Evolutionary conservation across 2,797 vertebrate genomes (phyloP), one percentile per base, ranked within the genome.

Genomic region (Rhyacichthys aspro): DNA sequence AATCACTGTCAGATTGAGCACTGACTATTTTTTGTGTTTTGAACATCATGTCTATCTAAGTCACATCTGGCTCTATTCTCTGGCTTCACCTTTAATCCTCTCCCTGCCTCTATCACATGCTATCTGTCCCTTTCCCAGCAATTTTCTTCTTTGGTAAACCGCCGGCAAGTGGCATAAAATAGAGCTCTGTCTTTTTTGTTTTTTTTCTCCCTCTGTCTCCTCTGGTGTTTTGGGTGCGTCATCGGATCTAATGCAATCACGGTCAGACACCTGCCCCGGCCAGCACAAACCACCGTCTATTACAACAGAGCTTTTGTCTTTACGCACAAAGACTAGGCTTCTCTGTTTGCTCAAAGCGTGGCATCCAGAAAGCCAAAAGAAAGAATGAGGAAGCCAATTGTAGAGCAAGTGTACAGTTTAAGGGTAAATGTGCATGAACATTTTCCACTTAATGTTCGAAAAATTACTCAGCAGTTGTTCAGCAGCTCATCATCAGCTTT

Each of bases 241-340:
- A 83, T 70, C 72, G 14, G 46, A 19, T 69, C 60, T 79, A 75
- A 82, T 74, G 77, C 69, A 83, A 79, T 76, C 69, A 70, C 67
- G 45, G 17, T 60, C 36, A 7, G 18, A 52, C 79, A 78, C 77
- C 76, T 80, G 84, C 63, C 58, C 55, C 2, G 33, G 33, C 37
- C 59, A 59, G 69, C 16, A 16, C 68, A 60, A 77, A 70, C 43
- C 67, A 42, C 36, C 63, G 54, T 60, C 63, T 71, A 37, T 61
- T 49, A 83, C 70, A 69, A 78, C 62, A 59, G 49, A 34, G 62
- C 53, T 57, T 76, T 79, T 85, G 79, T 82, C 66, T 78, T 64
- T 5, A 39, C 14, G 10, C 57, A 78, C 75, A 78, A 63, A 80
- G 65, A 80, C 70, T 66, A 33, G 39, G 67, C 34, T 47, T 18